Conservation (phyloP, 2,888 invertebrate genomes). For the Pasiphila rectangulata region DNA sequence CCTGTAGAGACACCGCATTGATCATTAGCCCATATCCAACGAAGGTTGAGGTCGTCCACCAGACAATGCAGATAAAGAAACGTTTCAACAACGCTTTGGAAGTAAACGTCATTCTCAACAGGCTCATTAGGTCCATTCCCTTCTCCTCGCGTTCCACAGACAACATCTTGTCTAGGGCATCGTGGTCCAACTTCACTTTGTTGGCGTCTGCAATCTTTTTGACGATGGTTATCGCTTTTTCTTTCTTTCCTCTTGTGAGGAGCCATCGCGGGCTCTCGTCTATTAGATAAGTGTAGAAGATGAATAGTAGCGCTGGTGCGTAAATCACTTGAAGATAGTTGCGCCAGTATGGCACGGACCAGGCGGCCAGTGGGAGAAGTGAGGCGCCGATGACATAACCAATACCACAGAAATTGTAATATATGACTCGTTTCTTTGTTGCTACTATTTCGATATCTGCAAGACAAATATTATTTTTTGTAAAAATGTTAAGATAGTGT, state of each 20-base stretch:
- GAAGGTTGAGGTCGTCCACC: constrained; percentile 85
- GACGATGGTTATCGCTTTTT: constrained; percentile 83
- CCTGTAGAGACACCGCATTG: constrained; percentile 86
- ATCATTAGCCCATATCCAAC: constrained; percentile 89
- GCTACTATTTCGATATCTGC: constrained; percentile 62
- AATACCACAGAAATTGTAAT: constrained; percentile 44
- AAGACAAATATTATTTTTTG: constrained; percentile 2
- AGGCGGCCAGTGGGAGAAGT: constrained; percentile 48
- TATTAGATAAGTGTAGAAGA: constrained; percentile 83
- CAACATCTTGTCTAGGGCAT: constrained; percentile 41
- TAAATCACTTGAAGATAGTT: constrained; percentile 83
- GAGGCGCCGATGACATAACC: constrained; percentile 53
- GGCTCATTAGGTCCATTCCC: constrained; percentile 39
- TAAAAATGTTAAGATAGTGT: background rate
- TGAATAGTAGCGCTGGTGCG: constrained; percentile 83
- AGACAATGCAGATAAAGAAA: constrained; percentile 61
- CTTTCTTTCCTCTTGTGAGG: constrained; percentile 83
- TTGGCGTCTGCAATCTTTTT: constrained; percentile 80
- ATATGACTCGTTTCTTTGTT: constrained; percentile 54
- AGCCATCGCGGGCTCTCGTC: constrained; percentile 92
- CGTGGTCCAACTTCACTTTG: constrained; percentile 52
- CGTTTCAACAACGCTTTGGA: constrained; percentile 55
- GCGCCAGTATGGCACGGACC: constrained; percentile 84
- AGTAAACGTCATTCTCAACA: constrained; percentile 55
- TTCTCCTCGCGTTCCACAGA: constrained; percentile 41